These are phyloP conservation scores for Caenorhabditis sinica DNA, from an alignment of 2,888 invertebrate genomes.

Conservation along the genomic window DNA sequence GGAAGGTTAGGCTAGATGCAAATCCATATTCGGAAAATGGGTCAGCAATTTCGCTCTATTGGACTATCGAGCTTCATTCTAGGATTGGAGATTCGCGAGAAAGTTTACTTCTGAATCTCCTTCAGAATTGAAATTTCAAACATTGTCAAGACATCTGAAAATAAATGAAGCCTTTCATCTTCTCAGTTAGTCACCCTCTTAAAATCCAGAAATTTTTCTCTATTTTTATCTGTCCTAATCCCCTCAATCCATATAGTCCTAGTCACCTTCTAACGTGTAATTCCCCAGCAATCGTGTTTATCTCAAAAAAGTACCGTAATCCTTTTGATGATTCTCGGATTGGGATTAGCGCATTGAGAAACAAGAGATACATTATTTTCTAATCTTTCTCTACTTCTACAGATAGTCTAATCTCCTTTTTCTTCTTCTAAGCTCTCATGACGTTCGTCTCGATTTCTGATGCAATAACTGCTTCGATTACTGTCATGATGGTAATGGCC, in stretches of 20 bases:
- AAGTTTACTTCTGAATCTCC: too few species aligned
- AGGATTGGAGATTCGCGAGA: too few species aligned
- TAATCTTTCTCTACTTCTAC: slow-evolving; percentile 20
- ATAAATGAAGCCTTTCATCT: too few species aligned
- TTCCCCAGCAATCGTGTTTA: background rate
- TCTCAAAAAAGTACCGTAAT: slow-evolving; percentile 19
- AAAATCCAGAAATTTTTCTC: background rate
- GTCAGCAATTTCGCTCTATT: too few species aligned
- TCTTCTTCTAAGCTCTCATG: background rate
- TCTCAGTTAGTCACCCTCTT: too few species aligned
- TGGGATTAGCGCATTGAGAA: slow-evolving; percentile 22
- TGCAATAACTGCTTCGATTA: slow-evolving; percentile 20
- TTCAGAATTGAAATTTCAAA: too few species aligned
- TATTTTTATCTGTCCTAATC: background rate
- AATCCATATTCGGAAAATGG: too few species aligned
- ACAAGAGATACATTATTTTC: slow-evolving; percentile 4
- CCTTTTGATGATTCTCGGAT: slow-evolving; percentile 21
- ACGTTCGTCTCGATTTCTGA: slow-evolving; percentile 18
- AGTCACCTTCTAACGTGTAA: slow-evolving; percentile 4
- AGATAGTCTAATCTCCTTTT: slow-evolving; percentile 25
- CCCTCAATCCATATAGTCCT: background rate
- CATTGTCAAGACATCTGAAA: too few species aligned
- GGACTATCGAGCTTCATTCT: too few species aligned
- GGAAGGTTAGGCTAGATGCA: too few species aligned
- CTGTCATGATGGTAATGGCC: background rate